Evolutionary conservation across 1,140 invertebrate genomes (phyloP), one percentile per base, ranked within the genome.

Genomic region (Pseudomyrmex gracilis): DNA sequence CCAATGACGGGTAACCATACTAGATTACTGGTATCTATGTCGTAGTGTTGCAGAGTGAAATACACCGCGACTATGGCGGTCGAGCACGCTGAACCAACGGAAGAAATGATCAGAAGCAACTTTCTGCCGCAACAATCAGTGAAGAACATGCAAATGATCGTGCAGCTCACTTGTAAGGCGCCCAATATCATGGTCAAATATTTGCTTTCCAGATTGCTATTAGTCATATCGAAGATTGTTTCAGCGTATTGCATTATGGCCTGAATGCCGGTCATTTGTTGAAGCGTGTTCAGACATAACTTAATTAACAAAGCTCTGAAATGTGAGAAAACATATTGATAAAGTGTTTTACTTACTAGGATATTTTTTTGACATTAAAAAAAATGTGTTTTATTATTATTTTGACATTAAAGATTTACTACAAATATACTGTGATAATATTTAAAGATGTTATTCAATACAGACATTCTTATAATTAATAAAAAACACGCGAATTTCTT

Each of bases 261-360:
- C 68, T 96, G 96, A 51, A 96, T 96, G 0, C 97, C 96, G 61
- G 95, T 96, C 68, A 97, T 95, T 89, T 97, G 96, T 90, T 98
- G 97, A 10, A 96, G 95, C 1, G 96, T 92, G 85, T 96, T 95
- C 78, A 97, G 93, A 15, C 95, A 94, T 53, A 96, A 82, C 22
- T 96, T 93, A 43, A 97, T 96, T 15, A 95, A 92, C 2, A 97
- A 91, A 9, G 95, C 96, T 15, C 85, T 90, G 66, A 0, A 47
- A 85, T 73, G 61, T 17, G 10, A 45, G 67, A 34, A 4, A 5
- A 34, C 5, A 34, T 34, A 61, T 53, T 17, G 22, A 15, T 68
- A 12, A 55, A 63, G 22, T 43, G 12, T 3, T 71, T n/a, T 7
- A 51, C 2, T 53, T 3, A 22, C 1, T 2, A 13, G 7, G 55